Evolutionary conservation across 2,888 invertebrate species (phyloP).

Genomic region (Galerucella calmariensis): DNA sequence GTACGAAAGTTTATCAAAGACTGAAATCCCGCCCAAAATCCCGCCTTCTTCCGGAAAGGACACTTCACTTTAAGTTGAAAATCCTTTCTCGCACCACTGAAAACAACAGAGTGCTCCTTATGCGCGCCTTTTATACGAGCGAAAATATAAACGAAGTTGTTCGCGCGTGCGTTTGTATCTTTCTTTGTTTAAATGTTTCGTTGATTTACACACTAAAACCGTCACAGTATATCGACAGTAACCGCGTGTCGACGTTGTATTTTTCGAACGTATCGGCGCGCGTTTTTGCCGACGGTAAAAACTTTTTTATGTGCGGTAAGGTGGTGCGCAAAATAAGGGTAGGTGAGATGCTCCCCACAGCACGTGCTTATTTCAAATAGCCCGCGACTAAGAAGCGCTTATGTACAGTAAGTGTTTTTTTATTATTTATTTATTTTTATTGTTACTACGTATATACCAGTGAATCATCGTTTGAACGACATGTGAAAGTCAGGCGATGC

Average conservation of each 20-base stretch:
- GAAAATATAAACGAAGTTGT: conserved; percentile 57
- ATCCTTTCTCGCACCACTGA: conserved; percentile 44
- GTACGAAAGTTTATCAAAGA: conserved; percentile 13
- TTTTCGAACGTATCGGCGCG: conserved; percentile 6
- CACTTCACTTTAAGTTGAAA: conserved; percentile 36
- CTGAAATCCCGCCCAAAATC: conserved; percentile 36
- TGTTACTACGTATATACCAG: conserved; percentile 45
- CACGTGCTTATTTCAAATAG: conserved; percentile 34
- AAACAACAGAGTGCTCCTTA: conserved; percentile 55
- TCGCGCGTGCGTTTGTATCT: conserved; percentile 53
- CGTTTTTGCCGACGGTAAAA: conserved; percentile 4
- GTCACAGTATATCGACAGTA: conserved; percentile 55
- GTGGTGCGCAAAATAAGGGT: conserved; percentile 35
- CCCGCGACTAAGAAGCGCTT: conserved; percentile 30
- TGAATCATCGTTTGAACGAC: conserved; percentile 53
- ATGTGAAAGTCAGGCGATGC: conserved; percentile 52
- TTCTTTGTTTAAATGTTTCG: conserved; percentile 25
- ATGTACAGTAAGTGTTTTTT: conserved; percentile 16
- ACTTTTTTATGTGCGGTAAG: conserved; percentile 17
- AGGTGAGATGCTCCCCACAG: conserved; percentile 17
- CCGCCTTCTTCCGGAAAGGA: conserved; percentile 42
- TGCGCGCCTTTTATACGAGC: conserved; percentile 57
- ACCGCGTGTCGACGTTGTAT: conserved; percentile 52
- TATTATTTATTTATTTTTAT: conserved; percentile 26
- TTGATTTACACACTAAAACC: conserved; percentile 30